Evolutionary conservation across 2,888 invertebrate species (phyloP).

Genomic region (Eupithecia subfuscata): DNA sequence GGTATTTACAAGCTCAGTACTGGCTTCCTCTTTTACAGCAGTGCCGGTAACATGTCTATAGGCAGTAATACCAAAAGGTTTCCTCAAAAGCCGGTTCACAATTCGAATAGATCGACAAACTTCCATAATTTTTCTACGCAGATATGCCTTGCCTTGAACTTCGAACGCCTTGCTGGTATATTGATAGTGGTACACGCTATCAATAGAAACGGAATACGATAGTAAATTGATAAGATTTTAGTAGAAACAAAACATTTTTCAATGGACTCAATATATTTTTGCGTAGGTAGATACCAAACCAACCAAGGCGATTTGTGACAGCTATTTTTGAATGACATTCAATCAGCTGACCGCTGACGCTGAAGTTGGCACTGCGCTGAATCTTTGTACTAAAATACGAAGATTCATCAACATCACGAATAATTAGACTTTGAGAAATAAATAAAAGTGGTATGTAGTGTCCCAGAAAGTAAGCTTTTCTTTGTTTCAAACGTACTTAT

Average conservation of each 20-base stretch:
- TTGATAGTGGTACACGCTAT: background rate
- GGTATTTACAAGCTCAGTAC: slow-evolving; percentile 61
- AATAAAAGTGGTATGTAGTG: too few relatives aligned
- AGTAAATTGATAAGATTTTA: background rate
- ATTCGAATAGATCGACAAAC: slow-evolving; percentile 60
- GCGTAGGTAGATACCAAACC: too few relatives aligned
- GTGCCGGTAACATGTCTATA: slow-evolving; percentile 61
- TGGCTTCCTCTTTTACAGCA: slow-evolving; percentile 67
- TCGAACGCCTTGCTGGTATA: slow-evolving; percentile 10
- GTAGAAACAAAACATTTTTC: background rate
- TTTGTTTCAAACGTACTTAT: too few relatives aligned
- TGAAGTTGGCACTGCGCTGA: background rate
- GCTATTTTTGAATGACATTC: background rate
- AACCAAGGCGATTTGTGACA: background rate
- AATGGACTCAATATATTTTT: background rate
- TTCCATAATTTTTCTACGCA: slow-evolving; percentile 57
- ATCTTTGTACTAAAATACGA: background rate
- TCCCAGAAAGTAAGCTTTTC: background rate
- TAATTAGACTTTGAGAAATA: too few relatives aligned
- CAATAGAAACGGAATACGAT: background rate
- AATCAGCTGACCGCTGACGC: slow-evolving; percentile 9
- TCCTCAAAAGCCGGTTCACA: slow-evolving; percentile 70
- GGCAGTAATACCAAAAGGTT: slow-evolving; percentile 56
- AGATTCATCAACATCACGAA: too few relatives aligned
- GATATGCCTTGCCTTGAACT: slow-evolving; percentile 9